Conservation (phyloP, 1,140 invertebrate species). For the Bombus superbus region DNA sequence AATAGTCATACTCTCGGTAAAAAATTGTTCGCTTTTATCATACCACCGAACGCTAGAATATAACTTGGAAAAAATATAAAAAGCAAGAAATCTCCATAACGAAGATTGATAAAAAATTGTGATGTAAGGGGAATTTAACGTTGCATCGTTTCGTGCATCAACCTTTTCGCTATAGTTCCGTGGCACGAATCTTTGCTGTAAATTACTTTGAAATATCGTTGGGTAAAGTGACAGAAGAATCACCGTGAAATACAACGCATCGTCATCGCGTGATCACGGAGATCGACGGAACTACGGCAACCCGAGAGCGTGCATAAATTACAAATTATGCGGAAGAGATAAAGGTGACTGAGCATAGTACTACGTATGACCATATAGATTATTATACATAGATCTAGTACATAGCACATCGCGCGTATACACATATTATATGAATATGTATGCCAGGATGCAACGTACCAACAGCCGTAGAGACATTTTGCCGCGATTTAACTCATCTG, state of each 20-base stretch:
- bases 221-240: background rate
- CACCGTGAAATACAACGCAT: slow-evolving; percentile 20
- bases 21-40: background rate
- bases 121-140: background rate
- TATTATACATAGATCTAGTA: background rate
- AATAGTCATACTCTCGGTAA: background rate
- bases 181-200: background rate
- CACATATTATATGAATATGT: slow-evolving; percentile 6
- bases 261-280: background rate
- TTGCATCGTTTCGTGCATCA: background rate
- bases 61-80: background rate
- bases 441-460: background rate
- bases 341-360: slow-evolving; percentile 66
- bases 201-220: background rate
- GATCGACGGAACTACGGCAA: slow-evolving; percentile 12
- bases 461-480: slow-evolving; percentile 29
- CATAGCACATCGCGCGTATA: background rate
- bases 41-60: background rate
- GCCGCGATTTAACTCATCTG: slow-evolving; percentile 56
- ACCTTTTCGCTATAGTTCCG: background rate
- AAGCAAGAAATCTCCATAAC: background rate
- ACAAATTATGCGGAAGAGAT: slow-evolving; percentile 77
- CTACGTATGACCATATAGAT: slow-evolving; percentile 11
- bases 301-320: slow-evolving; percentile 67
- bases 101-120: too few relatives aligned